phyloP scores from a whole-genome alignment of 2,888 invertebrate genomes.

The Drosophila buzzatii region DNA sequence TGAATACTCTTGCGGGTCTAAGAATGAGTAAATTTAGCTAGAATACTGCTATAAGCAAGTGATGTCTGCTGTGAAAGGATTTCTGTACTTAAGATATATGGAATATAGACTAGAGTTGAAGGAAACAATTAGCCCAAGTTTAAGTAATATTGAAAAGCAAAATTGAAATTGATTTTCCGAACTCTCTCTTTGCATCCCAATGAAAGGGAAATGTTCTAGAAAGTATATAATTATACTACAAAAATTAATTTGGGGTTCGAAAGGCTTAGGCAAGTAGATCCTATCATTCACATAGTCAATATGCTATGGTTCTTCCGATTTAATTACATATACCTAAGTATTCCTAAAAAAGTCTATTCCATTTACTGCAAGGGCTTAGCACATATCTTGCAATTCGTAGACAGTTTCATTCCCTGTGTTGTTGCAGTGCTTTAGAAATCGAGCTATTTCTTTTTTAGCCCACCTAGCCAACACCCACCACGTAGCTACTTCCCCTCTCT shows the following conservation, averaged over 20 bases:
- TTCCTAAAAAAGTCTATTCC: neutral
- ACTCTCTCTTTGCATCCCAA: too few species aligned
- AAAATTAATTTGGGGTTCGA: too few species aligned
- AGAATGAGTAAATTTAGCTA: neutral
- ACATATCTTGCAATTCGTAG: neutral
- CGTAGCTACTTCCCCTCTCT: slow-evolving; percentile 51
- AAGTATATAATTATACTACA: too few species aligned
- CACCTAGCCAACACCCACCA: slow-evolving; percentile 56
- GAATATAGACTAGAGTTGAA: neutral
- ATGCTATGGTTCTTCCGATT: too few species aligned
- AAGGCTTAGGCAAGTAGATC: too few species aligned
- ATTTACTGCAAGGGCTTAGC: neutral
- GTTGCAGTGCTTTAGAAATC: slow-evolving; percentile 35
- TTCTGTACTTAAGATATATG: neutral
- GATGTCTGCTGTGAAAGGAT: neutral
- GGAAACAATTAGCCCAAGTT: neutral
- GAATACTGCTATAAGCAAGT: neutral
- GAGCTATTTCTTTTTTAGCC: slow-evolving; percentile 72
- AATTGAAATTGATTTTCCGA: neutral
- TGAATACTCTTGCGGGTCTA: neutral
- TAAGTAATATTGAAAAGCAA: neutral
- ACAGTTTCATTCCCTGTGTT: slow-evolving; percentile 41
- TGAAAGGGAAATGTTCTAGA: too few species aligned
- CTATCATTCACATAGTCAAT: too few species aligned
- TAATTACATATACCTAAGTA: too few species aligned